Conservation (phyloP, 2,797 vertebrate species). For the Silurus lanzhouensis region DNA sequence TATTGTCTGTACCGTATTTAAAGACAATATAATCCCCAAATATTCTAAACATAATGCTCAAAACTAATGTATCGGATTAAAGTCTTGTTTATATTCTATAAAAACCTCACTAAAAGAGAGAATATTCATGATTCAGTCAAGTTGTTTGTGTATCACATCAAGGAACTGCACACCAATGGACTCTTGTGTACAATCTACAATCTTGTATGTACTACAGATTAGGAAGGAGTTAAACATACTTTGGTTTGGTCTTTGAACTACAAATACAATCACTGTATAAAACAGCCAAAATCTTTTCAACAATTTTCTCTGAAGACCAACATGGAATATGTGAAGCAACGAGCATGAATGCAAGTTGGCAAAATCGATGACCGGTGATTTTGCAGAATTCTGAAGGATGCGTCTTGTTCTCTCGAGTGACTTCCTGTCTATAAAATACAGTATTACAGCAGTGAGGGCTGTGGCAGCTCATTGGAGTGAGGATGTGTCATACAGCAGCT, state of each 20-base stretch:
- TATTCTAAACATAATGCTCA: not conserved
- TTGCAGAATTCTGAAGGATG: not conserved
- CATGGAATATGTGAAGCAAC: not conserved
- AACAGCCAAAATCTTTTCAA: too few relatives aligned
- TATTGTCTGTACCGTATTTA: not conserved
- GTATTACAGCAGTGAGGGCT: slow-evolving; percentile 2
- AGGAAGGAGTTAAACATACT: not conserved
- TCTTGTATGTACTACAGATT: not conserved
- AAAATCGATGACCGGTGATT: not conserved
- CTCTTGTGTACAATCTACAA: too few relatives aligned
- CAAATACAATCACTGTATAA: not conserved
- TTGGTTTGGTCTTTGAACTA: too few relatives aligned
- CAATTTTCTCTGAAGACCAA: not conserved
- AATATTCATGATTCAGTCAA: not conserved
- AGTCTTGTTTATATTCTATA: not conserved
- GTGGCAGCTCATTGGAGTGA: slow-evolving; percentile 32
- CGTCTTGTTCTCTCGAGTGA: not conserved
- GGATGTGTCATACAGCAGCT: slow-evolving; percentile 31
- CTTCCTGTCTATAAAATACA: slow-evolving; percentile 6
- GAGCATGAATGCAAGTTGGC: slow-evolving; percentile 3
- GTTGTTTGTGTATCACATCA: not conserved
- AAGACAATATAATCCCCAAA: not conserved
- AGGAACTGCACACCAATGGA: not conserved
- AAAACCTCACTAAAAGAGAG: not conserved
- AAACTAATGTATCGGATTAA: not conserved